Evolutionary conservation across 2,888 invertebrate species (phyloP).

Genomic region (Junonia oenone): DNA sequence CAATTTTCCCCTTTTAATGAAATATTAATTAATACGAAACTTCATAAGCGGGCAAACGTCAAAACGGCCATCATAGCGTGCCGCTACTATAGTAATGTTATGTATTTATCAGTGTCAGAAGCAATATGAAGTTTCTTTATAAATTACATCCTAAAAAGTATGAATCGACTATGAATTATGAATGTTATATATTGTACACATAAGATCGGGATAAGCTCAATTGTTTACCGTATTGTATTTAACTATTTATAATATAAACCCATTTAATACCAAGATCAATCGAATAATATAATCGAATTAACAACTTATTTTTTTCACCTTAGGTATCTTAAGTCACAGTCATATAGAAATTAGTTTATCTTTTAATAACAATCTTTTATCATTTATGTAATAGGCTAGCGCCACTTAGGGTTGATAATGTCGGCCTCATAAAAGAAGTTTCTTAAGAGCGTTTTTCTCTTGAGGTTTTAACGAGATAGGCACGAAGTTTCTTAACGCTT

Average conservation of each 20-base stretch:
- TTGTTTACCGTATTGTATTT: no score
- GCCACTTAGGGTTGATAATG: slow-evolving; percentile 2
- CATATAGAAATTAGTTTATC: not conserved
- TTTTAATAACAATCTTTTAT: not conserved
- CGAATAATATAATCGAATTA: no score
- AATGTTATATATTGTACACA: not conserved
- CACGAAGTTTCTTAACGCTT: slow-evolving; percentile 13
- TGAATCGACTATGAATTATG: not conserved
- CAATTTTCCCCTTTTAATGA: no score
- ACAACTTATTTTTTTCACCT: no score
- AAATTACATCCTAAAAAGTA: not conserved
- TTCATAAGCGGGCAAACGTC: no score
- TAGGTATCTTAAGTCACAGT: not conserved
- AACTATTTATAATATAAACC: no score
- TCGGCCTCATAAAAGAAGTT: slow-evolving; percentile 16
- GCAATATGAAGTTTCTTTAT: not conserved
- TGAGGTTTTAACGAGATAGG: slow-evolving; percentile 11
- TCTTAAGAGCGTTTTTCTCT: slow-evolving; percentile 6
- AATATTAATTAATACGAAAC: no score
- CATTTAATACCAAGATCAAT: no score
- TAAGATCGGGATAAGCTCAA: not conserved
- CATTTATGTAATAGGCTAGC: not conserved
- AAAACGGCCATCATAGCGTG: no score
- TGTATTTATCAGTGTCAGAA: slow-evolving; percentile 3
- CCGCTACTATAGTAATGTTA: no score